Percentiles rank a stretch among this genome's conserved stretches.
Conservation (phyloP, 2,113 vertebrate species). For the Steatornis caripensis region DNA sequence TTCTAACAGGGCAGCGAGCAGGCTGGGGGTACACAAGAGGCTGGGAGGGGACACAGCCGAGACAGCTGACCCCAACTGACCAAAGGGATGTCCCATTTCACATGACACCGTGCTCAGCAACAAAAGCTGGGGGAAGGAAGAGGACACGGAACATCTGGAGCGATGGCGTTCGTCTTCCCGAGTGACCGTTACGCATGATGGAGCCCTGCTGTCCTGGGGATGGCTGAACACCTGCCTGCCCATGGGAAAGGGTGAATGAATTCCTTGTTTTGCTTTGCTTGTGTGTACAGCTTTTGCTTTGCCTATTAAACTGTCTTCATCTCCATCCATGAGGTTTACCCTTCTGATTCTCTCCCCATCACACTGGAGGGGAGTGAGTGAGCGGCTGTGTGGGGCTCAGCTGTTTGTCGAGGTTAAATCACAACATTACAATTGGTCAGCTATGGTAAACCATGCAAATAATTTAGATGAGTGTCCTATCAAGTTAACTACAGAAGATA, state of each 20-base stretch:
- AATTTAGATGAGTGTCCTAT: not conserved
- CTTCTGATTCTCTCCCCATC: not conserved
- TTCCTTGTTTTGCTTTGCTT: not conserved
- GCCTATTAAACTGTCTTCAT: not conserved
- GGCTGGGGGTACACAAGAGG: too few relatives aligned
- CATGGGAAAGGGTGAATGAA: accelerated
- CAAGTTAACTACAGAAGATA: not conserved
- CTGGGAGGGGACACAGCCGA: not conserved
- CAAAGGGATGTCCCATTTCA: not conserved
- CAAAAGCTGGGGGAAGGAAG: not conserved
- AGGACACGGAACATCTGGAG: not conserved
- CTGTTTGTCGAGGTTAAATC: not conserved
- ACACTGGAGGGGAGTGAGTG: accelerated
- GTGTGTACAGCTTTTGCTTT: accelerated
- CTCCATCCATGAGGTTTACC: not conserved
- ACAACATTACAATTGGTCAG: not conserved
- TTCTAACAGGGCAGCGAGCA: too few relatives aligned
- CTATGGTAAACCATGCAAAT: not conserved
- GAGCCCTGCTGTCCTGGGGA: not conserved
- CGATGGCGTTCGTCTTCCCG: not conserved
- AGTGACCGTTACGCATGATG: accelerated
- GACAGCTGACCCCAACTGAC: not conserved
- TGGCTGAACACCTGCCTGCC: not conserved
- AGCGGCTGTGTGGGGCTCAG: not conserved
- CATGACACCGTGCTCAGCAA: not conserved